Base-by-base conservation (phyloP, 2,888 invertebrate species). In the Athalia rosae region DNA sequence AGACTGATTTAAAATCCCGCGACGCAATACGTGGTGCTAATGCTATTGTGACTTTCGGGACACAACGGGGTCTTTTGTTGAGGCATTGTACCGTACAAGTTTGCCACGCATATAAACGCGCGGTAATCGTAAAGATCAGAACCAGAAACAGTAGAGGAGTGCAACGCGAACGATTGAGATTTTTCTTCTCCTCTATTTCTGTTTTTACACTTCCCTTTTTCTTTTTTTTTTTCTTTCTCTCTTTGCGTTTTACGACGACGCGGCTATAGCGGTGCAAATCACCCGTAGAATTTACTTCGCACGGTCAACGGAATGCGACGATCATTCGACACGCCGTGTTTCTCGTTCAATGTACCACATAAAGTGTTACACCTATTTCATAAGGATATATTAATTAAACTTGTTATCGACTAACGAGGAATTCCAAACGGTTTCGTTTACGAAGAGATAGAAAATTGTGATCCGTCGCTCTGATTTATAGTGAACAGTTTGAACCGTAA, bases 1-100 rank as follows among this genome's bases (percentile, higher is more conserved):
- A 28, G 71, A 45, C 56, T 76, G 58, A 77, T 77, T 69, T 76
- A 64, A 69, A 69, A 62, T 76, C 61, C 64, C 73, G 64, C 71
- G 56, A 67, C 66, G 66, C 62, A 62, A 48, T 63, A 48, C 43
- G 50, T 73, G 45, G 66, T 13, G n/a, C 69, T 43, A 53, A 73
- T 15, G 73, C 67, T 76, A 74, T 79, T 59, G 79, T 79, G 80
- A 78, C 71, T 81, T 80, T 69, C 77, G 80, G 79, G 80, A 82
- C 82, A 88, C 87, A 88, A 88, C n/a, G n/a, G 87, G 82, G 87
- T 76, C 85, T 84, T 87, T 88, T 87, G 87, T 88, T 82, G 82
- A 76, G 78, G 79, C 59, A 61, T 66, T 28, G 28, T 28, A 28
- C 28, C 28, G 2, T 28, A 28, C 66, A 77, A 48, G 48, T 28